A percentile compares a stretch with the other conserved stretches of the same genome.
Conservation (phyloP, 2,113 vertebrate genomes). For the Macrotis lagotis region DNA sequence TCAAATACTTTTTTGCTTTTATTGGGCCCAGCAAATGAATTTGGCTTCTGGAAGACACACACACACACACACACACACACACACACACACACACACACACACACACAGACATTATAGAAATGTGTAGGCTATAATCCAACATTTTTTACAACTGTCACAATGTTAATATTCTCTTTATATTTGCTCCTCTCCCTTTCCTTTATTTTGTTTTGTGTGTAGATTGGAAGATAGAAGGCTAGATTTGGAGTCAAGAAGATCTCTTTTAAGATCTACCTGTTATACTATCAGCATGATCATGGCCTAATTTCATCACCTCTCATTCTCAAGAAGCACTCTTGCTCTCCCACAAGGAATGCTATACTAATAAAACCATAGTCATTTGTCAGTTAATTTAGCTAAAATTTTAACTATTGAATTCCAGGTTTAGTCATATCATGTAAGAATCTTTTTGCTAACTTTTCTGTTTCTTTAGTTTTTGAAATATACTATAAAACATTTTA, state of each 20-base stretch:
- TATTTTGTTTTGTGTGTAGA: background rate
- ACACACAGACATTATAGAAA: background rate
- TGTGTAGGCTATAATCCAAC: background rate
- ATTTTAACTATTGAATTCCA: background rate
- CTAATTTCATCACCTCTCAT: background rate
- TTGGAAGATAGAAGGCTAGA: background rate
- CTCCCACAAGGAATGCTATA: background rate
- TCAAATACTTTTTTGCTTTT: background rate
- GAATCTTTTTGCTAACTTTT: background rate
- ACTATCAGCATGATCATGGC: background rate
- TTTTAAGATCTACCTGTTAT: background rate
- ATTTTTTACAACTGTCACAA: background rate
- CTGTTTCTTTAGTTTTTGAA: constrained; percentile 3
- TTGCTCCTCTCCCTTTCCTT: background rate
- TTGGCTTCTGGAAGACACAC: background rate
- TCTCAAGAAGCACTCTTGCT: background rate
- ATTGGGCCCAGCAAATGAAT: background rate
- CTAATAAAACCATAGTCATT: background rate
- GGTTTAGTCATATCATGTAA: background rate
- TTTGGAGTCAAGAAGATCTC: background rate
- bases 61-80: too few relatives aligned
- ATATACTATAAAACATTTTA: constrained; percentile 40
- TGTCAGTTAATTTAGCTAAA: background rate
- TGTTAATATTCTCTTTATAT: background rate
- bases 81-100: too few relatives aligned